Percentiles rank a stretch among this genome's conserved stretches.
Conservation (phyloP, 2,888 invertebrate species). For the Homarus gammarus region DNA sequence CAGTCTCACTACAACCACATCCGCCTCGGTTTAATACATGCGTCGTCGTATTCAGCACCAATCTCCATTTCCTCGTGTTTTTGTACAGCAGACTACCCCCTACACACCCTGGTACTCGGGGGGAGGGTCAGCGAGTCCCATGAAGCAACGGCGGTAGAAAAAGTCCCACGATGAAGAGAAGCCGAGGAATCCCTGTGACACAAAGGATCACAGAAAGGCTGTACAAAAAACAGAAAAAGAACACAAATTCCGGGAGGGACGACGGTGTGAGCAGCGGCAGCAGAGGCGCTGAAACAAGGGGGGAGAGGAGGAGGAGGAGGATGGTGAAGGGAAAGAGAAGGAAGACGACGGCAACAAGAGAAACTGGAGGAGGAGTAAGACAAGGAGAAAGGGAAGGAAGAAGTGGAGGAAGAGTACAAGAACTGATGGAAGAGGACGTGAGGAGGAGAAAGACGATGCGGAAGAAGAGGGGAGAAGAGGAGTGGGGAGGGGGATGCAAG, state of each 20-base stretch:
- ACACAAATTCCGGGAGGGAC: background rate
- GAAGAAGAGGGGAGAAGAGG: background rate
- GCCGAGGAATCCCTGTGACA: background rate
- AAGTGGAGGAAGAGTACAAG: background rate
- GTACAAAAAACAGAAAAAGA: background rate
- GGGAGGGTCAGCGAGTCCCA: no score
- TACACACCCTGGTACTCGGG: no score
- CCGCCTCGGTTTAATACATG: no score
- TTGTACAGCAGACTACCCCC: no score
- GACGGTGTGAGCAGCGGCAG: background rate
- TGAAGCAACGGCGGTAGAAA: no score
- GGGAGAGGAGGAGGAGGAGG: background rate
- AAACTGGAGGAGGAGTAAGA: no score
- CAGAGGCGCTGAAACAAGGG: background rate
- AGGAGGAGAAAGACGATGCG: background rate
- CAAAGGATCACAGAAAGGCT: background rate
- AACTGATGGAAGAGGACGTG: background rate
- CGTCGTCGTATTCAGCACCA: no score
- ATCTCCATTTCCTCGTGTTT: no score
- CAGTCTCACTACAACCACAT: no score
- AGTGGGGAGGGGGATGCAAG: background rate
- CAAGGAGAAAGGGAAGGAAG: background rate
- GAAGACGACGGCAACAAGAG: no score
- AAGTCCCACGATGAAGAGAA: background rate
- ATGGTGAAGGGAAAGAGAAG: no score